Base-by-base conservation (phyloP, 2,888 invertebrate species). In the Diadegma fenestrale region DNA sequence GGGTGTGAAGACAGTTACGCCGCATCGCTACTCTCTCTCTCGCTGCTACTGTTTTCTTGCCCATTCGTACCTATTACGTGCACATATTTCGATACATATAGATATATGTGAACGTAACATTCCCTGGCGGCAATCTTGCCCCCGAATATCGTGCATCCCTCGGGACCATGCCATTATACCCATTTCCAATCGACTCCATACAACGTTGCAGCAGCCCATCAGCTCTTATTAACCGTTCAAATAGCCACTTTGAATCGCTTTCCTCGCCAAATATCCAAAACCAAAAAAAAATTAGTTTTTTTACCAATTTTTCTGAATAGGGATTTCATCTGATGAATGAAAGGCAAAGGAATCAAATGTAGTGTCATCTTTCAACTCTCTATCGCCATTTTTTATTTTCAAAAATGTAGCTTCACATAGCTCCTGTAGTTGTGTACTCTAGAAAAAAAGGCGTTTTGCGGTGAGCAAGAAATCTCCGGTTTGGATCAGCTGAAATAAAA, bases 21-120 rank as follows among this genome's bases (percentile, higher is more conserved):
- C 85, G 85, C 71, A 48, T 79, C 82, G 82, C 85, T 88, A 88
- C 88, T 87, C 86, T 87, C 86, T 85, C 87, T 86, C 77, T 85
- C 26, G 69, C 45, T 43, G 68, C 79, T 82, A 58, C 73, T 45
- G 73, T 77, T 71, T 80, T 26, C 64, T 33, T 26, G 71, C 69
- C 64, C 73, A 43, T 80, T 64, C 48, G 48, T 78, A 41, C 37
- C 37, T 51, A 51, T 76, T 76, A 17, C 61, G 22, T n/a, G 43
- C 41, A 26, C 61, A 69, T 51, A 19, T 8, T 71, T 79, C 3
- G 63, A 51, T 64, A 75, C 58, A 37, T 37, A 33, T 30, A 51
- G 51, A 22, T 22, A 41, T 19, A 22, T 72, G 61, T 51, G 17
- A 68, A 37, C 37, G 48, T 61, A 45, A 63, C 43, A 48, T 73